Conservation (phyloP, 2,797 vertebrate species). For the Furcifer pardalis region DNA sequence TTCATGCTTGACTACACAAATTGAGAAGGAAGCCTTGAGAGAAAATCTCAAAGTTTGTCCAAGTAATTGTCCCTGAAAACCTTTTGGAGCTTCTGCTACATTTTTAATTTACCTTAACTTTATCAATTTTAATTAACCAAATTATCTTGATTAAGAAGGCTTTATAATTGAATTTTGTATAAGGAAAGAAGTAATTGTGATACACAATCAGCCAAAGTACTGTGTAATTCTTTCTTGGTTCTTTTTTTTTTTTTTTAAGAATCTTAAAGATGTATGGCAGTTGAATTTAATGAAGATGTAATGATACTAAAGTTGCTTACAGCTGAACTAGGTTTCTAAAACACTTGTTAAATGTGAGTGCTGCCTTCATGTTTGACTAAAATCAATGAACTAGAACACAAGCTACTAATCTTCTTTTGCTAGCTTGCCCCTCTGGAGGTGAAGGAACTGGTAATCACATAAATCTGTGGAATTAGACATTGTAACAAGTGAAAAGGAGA, state of each 20-base stretch:
- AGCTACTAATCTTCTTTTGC: conserved; percentile 12
- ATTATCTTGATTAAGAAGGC: conserved; percentile 34
- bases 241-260: neutral
- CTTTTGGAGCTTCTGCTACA: conserved; percentile 15
- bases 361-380: neutral
- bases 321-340: conserved; percentile 4
- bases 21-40: neutral
- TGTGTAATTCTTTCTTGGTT: neutral
- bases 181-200: conserved; percentile 19
- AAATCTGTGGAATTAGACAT: neutral
- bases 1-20: neutral
- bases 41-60: neutral
- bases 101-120: conserved; percentile 36
- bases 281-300: conserved; percentile 27
- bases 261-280: neutral
- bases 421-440: neutral
- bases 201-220: conserved; percentile 11
- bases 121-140: conserved; percentile 37
- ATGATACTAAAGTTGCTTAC: conserved; percentile 12
- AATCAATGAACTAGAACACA: neutral
- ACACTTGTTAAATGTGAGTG: neutral
- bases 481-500: neutral
- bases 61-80: conserved; percentile 11
- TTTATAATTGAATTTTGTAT: conserved; percentile 33
- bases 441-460: neutral